Base-by-base conservation (phyloP, 30 jellyfish, hydroid and myxozoan genomes). In the Hydra vulgaris region DNA sequence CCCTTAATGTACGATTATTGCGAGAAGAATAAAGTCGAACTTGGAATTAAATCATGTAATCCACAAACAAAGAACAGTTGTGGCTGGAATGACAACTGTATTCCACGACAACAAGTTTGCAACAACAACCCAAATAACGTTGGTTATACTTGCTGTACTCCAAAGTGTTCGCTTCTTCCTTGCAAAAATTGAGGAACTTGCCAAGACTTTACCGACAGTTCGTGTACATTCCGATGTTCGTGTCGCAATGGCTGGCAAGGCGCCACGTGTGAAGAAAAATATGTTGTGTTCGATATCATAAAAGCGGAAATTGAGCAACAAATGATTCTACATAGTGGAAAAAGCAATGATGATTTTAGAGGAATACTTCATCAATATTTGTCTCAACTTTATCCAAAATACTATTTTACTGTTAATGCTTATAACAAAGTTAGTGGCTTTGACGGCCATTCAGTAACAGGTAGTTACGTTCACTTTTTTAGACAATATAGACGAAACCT, bases 31-130 rank as follows among this genome's bases (percentile, higher is more conserved):
- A 79, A 79, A 26, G 27, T 8, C 5, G 27, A 19, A 8, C 27
- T 69, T 21, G 76, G 76, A 7, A 24, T 69, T 24, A 69, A 69
- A 69, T 3, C 76, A 1, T 69, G 76, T 15, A 69, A 69, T 69
- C 27, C 76, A 19, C 27, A 69, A 24, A 78, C 70, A n/a, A 67
- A 56, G 70, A 19, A 66, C 19, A 67, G 81, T 27, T 79, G 86
- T 23, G 86, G 86, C 3, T 79, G 71, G 78, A 79, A 67, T 66
- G 86, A 79, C 70, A 61, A 56, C 0, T 79, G 86, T 69, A 79
- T 56, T 18, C 84, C 80, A 21, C 54, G 78, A 17, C 71, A n/a
- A 21, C 84, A 79, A 79, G 80, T 56, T 25, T 79, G 86, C 26
- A 70, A 56, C 15, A 69, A 69, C 15, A 40, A 40, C 61, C 61